Evolutionary conservation across 2,888 invertebrate species (phyloP), one percentile per base, ranked within the genome.

Genomic region (Ormyrus nitidulus): DNA sequence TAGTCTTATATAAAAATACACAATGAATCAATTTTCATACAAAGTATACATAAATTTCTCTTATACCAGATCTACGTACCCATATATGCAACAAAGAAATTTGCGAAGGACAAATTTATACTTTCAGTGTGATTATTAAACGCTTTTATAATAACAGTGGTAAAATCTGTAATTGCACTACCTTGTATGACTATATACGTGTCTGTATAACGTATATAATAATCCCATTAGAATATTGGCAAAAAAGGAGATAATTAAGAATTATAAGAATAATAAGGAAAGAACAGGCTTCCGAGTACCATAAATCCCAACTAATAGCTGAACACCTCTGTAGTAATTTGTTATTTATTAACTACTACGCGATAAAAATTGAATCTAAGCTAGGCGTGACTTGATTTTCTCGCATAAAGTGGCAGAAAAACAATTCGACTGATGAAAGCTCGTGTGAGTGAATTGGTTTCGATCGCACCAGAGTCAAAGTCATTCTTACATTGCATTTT

Each of bases 271-370:
- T 59, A 80, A 78, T 64, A 77, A 77, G 48, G 69, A 76, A 79
- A 79, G 70, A 81, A 81, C 73, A 77, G 73, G 79, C 77, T 81
- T 79, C 81, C 70, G 77, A 79, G 79, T 77, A 81, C 81, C 79
- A 79, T 81, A 74, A 81, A 81, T 81, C 79, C 79, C 79, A 81
- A 81, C 72, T 81, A 81, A 75, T 79, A 81, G 72, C 81, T 79
- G 75, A 81, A 81, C 79, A 81, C 81, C 81, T 79, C 54, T 69
- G 76, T 79, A 77, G 70, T 79, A 81, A 77, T 81, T 79, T 73
- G 69, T 79, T 79, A 79, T 79, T 79, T 64, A 72, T 81, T 54
- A 81, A 75, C 68, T 78, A 78, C 78, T 82, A 79, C 71, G 72
- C 72, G 72, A 80, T 80, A 75, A 82, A 78, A 82, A 82, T 79